Evolutionary conservation across 1,140 invertebrate genomes (phyloP).

Genomic region (Oreohelix idahoensis): DNA sequence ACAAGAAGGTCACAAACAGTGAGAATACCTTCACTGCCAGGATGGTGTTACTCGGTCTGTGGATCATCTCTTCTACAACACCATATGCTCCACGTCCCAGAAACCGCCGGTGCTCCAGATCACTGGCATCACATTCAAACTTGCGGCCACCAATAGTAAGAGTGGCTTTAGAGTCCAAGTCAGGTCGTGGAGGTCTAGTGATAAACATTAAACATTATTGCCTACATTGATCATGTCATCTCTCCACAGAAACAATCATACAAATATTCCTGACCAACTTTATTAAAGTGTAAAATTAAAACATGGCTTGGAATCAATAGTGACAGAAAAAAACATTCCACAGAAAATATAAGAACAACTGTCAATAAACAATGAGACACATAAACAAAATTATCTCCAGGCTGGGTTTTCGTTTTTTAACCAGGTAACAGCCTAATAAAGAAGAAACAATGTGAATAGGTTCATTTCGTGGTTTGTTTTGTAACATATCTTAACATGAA

Average conservation of each 20-base stretch:
- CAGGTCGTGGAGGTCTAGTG: slow-evolving; percentile 56
- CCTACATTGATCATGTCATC: not conserved
- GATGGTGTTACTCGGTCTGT: slow-evolving; percentile 86
- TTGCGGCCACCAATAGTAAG: slow-evolving; percentile 67
- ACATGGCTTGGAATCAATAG: too few species aligned
- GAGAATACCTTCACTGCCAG: slow-evolving; percentile 93
- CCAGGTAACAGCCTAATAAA: too few species aligned
- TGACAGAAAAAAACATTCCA: too few species aligned
- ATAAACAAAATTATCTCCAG: too few species aligned
- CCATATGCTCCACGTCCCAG: slow-evolving; percentile 95
- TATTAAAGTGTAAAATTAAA: not conserved
- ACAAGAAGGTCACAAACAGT: slow-evolving; percentile 42
- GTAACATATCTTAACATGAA: too few species aligned
- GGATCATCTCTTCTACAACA: slow-evolving; percentile 96
- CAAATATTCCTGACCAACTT: not conserved
- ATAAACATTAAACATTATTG: not conserved
- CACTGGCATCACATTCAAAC: slow-evolving; percentile 70
- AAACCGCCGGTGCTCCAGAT: slow-evolving; percentile 79
- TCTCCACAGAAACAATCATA: not conserved
- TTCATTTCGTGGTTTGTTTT: too few species aligned
- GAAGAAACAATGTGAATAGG: too few species aligned
- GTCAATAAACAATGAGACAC: too few species aligned
- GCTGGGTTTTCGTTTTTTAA: too few species aligned
- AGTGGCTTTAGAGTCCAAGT: slow-evolving; percentile 66
- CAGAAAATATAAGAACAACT: too few species aligned